Percentiles rank a stretch among this genome's conserved stretches.
These are phyloP conservation scores for Molothrus aeneus DNA, from an alignment of 2,797 vertebrate species.

Conservation along the genomic window DNA sequence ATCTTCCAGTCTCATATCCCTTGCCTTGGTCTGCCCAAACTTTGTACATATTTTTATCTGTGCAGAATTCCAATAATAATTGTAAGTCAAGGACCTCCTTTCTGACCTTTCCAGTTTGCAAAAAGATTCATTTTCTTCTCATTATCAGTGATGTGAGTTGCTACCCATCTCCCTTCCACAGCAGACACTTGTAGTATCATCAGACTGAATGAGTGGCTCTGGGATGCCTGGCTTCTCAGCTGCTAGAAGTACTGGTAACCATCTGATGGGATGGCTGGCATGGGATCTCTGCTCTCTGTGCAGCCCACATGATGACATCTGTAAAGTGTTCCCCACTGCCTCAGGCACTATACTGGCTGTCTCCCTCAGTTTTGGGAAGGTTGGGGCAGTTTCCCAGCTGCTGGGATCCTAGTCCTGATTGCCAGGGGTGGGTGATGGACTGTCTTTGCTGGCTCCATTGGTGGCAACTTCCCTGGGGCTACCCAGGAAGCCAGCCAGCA, in stretches of 20 bases:
- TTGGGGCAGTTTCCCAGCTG: neutral
- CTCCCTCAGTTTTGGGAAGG: neutral
- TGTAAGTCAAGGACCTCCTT: neutral
- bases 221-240: neutral
- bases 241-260: neutral
- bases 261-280: neutral
- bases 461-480: neutral
- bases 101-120: neutral
- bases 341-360: neutral
- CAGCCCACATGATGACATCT: no score
- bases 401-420: neutral
- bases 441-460: neutral
- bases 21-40: neutral
- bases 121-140: neutral
- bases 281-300: neutral
- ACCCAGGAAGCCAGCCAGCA: neutral
- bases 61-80: neutral
- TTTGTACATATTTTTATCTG: neutral
- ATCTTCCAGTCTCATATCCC: neutral
- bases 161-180: neutral
- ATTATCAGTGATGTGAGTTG: neutral
- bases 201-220: neutral
- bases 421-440: rapidly evolving
- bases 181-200: rapidly evolving
- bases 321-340: neutral